phyloP scores from a whole-genome alignment of 2,113 vertebrate genomes.

The Cheirogaleus medius region DNA sequence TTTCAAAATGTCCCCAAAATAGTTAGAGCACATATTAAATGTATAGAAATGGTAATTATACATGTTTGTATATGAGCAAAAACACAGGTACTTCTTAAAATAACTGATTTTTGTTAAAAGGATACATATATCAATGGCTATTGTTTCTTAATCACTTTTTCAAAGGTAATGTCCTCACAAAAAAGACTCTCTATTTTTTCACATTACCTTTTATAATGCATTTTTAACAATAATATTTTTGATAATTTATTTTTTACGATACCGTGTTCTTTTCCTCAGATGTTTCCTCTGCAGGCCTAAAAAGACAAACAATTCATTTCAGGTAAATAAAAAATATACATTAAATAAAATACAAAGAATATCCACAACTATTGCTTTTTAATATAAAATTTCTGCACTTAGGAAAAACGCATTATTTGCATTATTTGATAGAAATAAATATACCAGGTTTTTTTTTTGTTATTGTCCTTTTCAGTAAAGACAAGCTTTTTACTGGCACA shows the following conservation, averaged over 20 bases:
- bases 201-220: background rate
- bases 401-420: background rate
- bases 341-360: background rate
- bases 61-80: background rate
- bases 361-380: background rate
- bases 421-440: background rate
- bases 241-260: slow-evolving; percentile 59
- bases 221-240: background rate
- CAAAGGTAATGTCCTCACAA: background rate
- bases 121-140: background rate
- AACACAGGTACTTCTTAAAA: background rate
- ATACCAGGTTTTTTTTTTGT: background rate
- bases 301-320: background rate
- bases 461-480: background rate
- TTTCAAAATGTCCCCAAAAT: background rate
- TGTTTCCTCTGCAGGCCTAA: background rate
- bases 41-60: background rate
- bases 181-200: background rate
- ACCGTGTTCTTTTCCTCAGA: slow-evolving; percentile 58
- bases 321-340: background rate
- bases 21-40: background rate
- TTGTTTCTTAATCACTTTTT: background rate
- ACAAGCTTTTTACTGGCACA: background rate
- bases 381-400: background rate
- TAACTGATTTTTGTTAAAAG: background rate